Evolutionary conservation across 2,797 vertebrate species (phyloP), one percentile per base, ranked within the genome.

Genomic region (Rhinichthys osculus): DNA sequence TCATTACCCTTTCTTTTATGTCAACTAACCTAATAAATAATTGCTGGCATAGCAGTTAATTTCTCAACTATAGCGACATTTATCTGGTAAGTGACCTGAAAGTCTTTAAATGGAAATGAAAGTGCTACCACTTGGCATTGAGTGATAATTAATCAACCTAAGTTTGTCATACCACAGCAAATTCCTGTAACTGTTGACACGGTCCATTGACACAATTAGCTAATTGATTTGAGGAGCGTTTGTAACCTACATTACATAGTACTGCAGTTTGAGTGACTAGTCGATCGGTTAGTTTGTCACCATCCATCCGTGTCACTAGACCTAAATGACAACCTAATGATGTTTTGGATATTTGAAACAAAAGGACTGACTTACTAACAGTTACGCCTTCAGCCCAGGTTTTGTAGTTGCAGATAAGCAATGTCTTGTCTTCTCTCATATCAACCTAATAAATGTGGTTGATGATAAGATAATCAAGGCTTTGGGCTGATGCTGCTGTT

Each of bases 211-310:
- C 52, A 62, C 38, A 10, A 19, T 62, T 67, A 59, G 44, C 64
- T 40, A 7, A 64, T 47, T 69, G 59, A 40, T 33, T 62, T 78
- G 57, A n/a, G 52, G 59, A 64, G 66, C 13, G 27, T 67, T 69
- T 81, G 50, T 71, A 74, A 69, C 66, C 66, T 67, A 30, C 62
- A 64, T 14, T 66, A 74, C 57, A 35, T 77, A 78, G 47, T 81
- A 50, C 66, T 69, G 16, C 52, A 13, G 66, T 88, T 21, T 30
- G 33, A 44, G 7, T 44, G 27, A 66, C 21, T 38, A 38, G 59
- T 78, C 14, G 21, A 80, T 85, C 44, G 70, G 33, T 16, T 83
- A 52, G 44, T 38, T 19, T 78, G 38, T 14, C 30, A 35, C 33
- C 64, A 50, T 86, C 79, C 59, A 76, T 27, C 35, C 4, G 35